phyloP scores from a whole-genome alignment of 1,140 invertebrate genomes.

The Phortica variegata region DNA sequence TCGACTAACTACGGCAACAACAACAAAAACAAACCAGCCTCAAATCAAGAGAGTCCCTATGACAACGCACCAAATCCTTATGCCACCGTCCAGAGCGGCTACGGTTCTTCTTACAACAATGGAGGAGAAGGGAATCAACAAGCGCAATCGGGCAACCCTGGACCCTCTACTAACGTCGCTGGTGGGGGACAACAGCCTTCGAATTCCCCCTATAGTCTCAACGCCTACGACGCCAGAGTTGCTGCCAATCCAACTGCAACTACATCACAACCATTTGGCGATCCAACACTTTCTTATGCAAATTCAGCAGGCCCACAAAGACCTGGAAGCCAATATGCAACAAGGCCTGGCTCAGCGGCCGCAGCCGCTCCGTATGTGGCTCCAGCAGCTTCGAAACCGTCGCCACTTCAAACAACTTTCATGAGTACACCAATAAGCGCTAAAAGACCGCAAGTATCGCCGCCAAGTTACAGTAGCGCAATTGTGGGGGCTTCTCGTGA shows the following conservation, averaged over 20 bases:
- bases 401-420: conserved; percentile 5
- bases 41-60: too few relatives aligned
- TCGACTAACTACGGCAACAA: too few relatives aligned
- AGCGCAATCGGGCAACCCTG: too few relatives aligned
- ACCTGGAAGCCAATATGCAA: conserved; percentile 30
- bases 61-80: too few relatives aligned
- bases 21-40: too few relatives aligned
- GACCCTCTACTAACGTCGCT: too few relatives aligned
- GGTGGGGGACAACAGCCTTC: too few relatives aligned
- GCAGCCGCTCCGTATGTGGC: conserved; percentile 51
- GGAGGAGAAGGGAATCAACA: neutral
- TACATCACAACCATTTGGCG: conserved; percentile 38
- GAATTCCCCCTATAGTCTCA: neutral
- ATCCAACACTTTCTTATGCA: conserved; percentile 55
- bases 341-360: conserved; percentile 47
- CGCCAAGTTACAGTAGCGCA: neutral
- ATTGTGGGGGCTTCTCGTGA: neutral
- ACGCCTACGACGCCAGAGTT: conserved; percentile 35
- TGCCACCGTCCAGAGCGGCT: too few relatives aligned
- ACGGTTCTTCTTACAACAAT: neutral
- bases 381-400: conserved; percentile 35
- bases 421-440: neutral
- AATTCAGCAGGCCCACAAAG: conserved; percentile 49
- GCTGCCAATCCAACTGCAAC: conserved; percentile 50
- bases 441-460: conserved; percentile 2